These are phyloP conservation scores for Ctena decussata DNA, from an alignment of 2,888 invertebrate species.

Conservation along the genomic window DNA sequence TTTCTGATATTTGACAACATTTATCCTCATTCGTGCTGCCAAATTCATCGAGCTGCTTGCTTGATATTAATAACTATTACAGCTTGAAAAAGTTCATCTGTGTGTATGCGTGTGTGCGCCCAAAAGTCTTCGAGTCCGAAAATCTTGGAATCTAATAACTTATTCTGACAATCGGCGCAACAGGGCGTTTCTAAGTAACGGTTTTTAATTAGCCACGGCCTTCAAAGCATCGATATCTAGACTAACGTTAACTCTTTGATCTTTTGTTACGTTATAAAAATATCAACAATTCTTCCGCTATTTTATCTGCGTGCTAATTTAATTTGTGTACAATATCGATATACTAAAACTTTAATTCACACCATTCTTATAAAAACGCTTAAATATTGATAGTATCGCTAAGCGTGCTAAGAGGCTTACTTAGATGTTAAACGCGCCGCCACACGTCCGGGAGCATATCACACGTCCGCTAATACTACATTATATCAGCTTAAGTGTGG, in stretches of 20 bases:
- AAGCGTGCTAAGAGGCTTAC: constrained; percentile 4
- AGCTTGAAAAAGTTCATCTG: too few species aligned
- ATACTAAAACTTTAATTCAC: constrained; percentile 3
- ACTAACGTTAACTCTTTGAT: not conserved
- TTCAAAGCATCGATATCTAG: not conserved
- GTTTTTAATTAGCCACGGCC: not conserved
- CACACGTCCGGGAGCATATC: not conserved
- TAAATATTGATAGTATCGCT: constrained; percentile 4
- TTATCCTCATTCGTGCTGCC: too few species aligned
- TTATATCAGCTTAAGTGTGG: not conserved
- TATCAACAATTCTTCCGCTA: not conserved
- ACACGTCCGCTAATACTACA: not conserved
- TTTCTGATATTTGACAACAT: too few species aligned
- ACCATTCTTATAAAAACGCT: not conserved
- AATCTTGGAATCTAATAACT: too few species aligned
- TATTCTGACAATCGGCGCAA: too few species aligned
- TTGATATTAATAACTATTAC: too few species aligned
- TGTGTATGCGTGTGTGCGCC: too few species aligned
- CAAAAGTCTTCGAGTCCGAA: too few species aligned
- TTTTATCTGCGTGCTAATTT: constrained; percentile 8
- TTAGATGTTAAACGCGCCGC: constrained; percentile 9
- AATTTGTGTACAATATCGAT: constrained; percentile 6
- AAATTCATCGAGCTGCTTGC: too few species aligned
- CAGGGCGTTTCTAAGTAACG: too few species aligned
- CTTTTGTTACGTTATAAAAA: not conserved